Evolutionary conservation across 2,888 invertebrate genomes (phyloP).

Genomic region (Dicyrtoma fusca): DNA sequence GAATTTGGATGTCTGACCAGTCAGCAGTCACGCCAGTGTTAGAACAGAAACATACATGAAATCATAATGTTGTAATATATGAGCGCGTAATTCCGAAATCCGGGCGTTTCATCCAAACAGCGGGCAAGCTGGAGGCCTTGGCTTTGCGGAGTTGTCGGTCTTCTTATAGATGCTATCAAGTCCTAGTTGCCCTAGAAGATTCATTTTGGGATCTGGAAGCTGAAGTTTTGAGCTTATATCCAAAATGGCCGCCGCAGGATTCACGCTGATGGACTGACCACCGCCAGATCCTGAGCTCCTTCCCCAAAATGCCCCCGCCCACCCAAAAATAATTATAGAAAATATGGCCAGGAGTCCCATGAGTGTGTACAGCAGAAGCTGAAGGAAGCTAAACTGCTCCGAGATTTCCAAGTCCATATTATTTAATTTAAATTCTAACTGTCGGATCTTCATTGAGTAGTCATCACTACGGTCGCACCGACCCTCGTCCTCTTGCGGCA

Average conservation of each 20-base stretch:
- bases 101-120: conserved; percentile 2
- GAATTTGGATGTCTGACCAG: no score
- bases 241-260: no score
- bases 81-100: no score
- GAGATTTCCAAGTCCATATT: conserved; percentile 16
- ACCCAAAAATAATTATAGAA: neutral
- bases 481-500: neutral
- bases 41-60: no score
- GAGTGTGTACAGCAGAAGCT: conserved; percentile 13
- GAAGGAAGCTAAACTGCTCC: conserved; percentile 28
- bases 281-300: neutral
- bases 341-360: conserved; percentile 4
- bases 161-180: no score
- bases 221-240: no score
- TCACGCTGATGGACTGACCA: neutral
- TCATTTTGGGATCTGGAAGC: no score
- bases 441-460: neutral
- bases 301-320: neutral
- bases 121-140: neutral
- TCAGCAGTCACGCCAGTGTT: no score
- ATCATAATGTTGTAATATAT: no score
- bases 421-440: conserved; percentile 13
- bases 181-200: no score
- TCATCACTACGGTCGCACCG: neutral
- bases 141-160: neutral